Percentiles rank a stretch among this genome's conserved stretches.
These are phyloP conservation scores for Lampris megalopsis DNA, from an alignment of 2,113 vertebrate species.

Conservation along the genomic window DNA sequence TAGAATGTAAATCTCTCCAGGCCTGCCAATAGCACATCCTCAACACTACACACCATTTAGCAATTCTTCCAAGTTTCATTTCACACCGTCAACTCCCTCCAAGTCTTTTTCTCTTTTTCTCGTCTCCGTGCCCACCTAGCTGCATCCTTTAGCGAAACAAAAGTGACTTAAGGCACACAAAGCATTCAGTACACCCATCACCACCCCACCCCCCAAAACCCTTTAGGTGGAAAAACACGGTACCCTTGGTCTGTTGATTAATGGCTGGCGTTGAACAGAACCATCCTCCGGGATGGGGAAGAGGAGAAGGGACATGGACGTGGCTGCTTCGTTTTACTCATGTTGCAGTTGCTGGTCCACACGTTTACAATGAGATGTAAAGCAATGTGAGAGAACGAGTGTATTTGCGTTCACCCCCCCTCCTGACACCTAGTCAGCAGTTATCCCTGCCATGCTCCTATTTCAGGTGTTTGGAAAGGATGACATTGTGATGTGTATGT, in stretches of 20 bases:
- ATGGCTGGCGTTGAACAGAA: constrained; percentile 43
- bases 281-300: constrained; percentile 27
- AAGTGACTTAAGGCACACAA: too few species aligned
- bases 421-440: constrained; percentile 49
- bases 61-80: neutral
- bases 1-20: constrained; percentile 32
- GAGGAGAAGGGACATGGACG: constrained; percentile 27
- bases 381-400: constrained; percentile 12
- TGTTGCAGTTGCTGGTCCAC: constrained; percentile 27
- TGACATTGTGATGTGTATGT: constrained; percentile 51
- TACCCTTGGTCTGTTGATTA: constrained; percentile 60
- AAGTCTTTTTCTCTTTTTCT: neutral
- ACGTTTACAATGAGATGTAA: neutral
- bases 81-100: neutral
- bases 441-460: constrained; percentile 50
- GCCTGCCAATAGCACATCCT: constrained; percentile 9
- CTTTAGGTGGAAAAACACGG: constrained; percentile 35
- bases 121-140: neutral
- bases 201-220: constrained; percentile 16
- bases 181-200: neutral
- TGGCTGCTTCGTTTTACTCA: constrained; percentile 27
- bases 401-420: neutral
- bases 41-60: neutral
- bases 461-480: constrained; percentile 47
- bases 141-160: too few species aligned